Evolutionary conservation across 2,888 invertebrate genomes (phyloP), one percentile per base, ranked within the genome.

Genomic region (Yponomeuta cagnagella): DNA sequence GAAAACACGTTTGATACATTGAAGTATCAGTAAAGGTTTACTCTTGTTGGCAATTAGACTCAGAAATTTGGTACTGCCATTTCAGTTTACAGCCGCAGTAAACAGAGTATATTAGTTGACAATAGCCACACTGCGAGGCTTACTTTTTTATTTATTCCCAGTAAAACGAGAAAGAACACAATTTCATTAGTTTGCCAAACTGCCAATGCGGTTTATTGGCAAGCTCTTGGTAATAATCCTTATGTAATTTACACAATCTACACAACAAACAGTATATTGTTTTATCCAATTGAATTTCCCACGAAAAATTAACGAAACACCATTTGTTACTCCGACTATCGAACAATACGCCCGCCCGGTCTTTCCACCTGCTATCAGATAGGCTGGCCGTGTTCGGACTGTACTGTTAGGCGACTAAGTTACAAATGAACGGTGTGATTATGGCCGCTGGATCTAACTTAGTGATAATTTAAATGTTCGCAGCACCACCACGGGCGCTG

Each of bases 401-500:
- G 86, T 90, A 88, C 89, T 88, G 88, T 89, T 89, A 85, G 83
- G 81, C 83, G 81, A 84, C 82, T 84, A 82, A 84, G 82, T 90
- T 88, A 90, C 90, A 90, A 90, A 89, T 90, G 89, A 89, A 88
- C 87, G 85, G 87, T 88, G 87, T 89, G 89, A 90, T 90, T 90
- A 89, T 88, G 85, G 87, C 82, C 83, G 84, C 84, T 67, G 89
- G 90, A 91, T 91, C 89, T 90, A 84, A 84, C 85, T 85, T 79
- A 81, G 84, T 81, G 90, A 91, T 91, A 89, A 89, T 90, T 90
- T 90, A 87, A 90, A 90, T 90, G 89, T 89, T 90, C 88, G 85
- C 88, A 85, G 83, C 82, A 82, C 81, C 79, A 82, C 82, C 78
- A 80, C 80, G 71, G 76, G 80, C 76, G 76, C 76, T 76, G 80